Base-by-base conservation (phyloP, 2,888 invertebrate genomes). In the Agrotis clavis region DNA sequence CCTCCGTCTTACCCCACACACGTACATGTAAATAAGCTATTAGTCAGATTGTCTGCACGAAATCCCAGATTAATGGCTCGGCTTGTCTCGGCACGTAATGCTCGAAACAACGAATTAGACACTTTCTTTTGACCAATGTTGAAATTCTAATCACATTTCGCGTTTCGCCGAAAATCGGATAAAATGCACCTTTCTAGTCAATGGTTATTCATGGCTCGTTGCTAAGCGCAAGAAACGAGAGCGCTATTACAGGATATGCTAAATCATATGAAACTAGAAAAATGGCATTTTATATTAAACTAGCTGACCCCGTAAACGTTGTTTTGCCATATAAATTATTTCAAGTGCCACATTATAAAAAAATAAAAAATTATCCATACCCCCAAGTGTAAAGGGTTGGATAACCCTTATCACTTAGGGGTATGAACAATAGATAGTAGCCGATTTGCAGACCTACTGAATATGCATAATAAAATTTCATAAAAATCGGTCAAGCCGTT, bases 111-210 rank as follows among this genome's bases (percentile, higher is more conserved):
- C 47, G 56, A 73, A 84, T 83, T 84, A 81, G 77, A 74, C 78
- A 82, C 87, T 85, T 85, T 85, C 85, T 84, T 84, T 74, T 70
- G 65, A 84, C 75, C 77, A 60, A 74, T 74, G 81, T 85, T 71
- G 82, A 86, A 85, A 91, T 91, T 91, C 91, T 90, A 90, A 91
- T 85, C 91, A 90, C 90, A 90, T 69, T 74, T 66, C 61, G 66
- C 60, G 82, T 85, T 85, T 89, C 89, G 81, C 89, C 87, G 51
- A 87, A 81, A 86, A 90, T 87, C 75, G 82, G 71, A 83, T 84
- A 86, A 86, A 86, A 85, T 64, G 79, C 64, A 25, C 86, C 86
- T 88, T 87, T 89, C 84, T 87, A 85, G 78, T 82, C 77, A 68
- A 86, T 86, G 72, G 68, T 79, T 85, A 85, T 85, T 84, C 85